A percentile compares a stretch with the other conserved stretches of the same genome.
phyloP scores from a whole-genome alignment of 2,797 vertebrate species.

The Heterohyrax brucei region DNA sequence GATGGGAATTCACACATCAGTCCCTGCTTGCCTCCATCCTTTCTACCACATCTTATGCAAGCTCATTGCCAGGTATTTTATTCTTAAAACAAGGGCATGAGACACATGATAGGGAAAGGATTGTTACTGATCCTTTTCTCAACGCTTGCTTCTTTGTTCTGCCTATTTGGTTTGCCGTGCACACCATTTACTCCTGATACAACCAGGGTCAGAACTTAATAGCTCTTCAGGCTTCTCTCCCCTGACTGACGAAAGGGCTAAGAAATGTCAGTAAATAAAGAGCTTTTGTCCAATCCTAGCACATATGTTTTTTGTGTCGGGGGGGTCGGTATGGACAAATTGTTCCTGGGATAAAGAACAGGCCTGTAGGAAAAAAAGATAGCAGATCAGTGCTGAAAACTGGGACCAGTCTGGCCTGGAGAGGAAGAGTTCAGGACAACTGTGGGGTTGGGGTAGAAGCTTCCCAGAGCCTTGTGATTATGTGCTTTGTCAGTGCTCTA shows the following conservation, averaged over 20 bases:
- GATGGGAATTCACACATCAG: not conserved
- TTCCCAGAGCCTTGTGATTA: not conserved
- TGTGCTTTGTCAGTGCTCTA: slow-evolving; percentile 37
- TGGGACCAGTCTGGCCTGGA: not conserved
- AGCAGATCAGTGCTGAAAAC: not conserved
- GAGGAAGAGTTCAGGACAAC: not conserved
- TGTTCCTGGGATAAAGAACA: not conserved
- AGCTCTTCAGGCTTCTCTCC: slow-evolving; percentile 38
- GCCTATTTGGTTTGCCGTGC: not conserved
- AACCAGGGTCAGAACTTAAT: not conserved
- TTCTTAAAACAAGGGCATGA: slow-evolving; percentile 7
- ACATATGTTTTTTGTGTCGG: not conserved
- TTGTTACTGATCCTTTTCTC: not conserved
- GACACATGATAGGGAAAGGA: not conserved
- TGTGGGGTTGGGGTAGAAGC: not conserved
- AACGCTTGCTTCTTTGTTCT: not conserved
- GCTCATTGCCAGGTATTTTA: not conserved
- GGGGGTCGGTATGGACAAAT: not conserved
- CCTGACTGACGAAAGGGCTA: slow-evolving; percentile 25
- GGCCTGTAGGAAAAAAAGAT: not conserved
- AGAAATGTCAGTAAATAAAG: slow-evolving; percentile 74
- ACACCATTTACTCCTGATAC: not conserved
- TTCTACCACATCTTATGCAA: not conserved
- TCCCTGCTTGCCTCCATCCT: not conserved
- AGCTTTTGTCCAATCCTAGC: slow-evolving; percentile 51